Evolutionary conservation across 2,888 invertebrate genomes (phyloP).

Genomic region (Strigamia crassipes): DNA sequence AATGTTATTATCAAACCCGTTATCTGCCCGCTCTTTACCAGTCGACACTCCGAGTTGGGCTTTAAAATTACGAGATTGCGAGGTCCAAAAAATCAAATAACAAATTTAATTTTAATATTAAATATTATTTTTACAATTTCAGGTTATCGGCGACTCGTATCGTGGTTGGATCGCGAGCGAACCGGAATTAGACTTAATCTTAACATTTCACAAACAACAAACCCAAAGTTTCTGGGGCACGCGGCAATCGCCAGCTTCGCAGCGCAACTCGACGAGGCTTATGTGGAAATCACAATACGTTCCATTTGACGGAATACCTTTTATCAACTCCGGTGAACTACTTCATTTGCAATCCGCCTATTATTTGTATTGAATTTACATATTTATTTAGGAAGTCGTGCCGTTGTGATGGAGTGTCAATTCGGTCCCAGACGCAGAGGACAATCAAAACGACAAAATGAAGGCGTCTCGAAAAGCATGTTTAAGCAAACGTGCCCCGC

Average conservation of each 20-base stretch:
- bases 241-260: constrained; percentile 58
- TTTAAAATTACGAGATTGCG: constrained; percentile 44
- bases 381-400: constrained; percentile 56
- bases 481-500: constrained; percentile 59
- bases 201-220: constrained; percentile 59
- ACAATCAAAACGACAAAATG: constrained; percentile 51
- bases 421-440: constrained; percentile 59
- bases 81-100: background rate
- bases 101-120: too few relatives aligned
- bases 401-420: constrained; percentile 60
- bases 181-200: constrained; percentile 57
- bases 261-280: constrained; percentile 57
- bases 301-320: constrained; percentile 60
- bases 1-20: constrained; percentile 24
- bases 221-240: constrained; percentile 60
- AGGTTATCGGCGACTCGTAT: constrained; percentile 59
- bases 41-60: constrained; percentile 45
- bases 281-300: constrained; percentile 61
- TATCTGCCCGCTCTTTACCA: background rate
- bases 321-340: constrained; percentile 57
- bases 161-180: constrained; percentile 59
- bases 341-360: background rate
- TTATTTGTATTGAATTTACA: background rate
- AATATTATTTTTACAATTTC: constrained; percentile 22
- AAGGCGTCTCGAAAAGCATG: constrained; percentile 50